These are phyloP conservation scores for Polypterus bichir DNA, from an alignment of 2,113 vertebrate species.

Conservation along the genomic window DNA sequence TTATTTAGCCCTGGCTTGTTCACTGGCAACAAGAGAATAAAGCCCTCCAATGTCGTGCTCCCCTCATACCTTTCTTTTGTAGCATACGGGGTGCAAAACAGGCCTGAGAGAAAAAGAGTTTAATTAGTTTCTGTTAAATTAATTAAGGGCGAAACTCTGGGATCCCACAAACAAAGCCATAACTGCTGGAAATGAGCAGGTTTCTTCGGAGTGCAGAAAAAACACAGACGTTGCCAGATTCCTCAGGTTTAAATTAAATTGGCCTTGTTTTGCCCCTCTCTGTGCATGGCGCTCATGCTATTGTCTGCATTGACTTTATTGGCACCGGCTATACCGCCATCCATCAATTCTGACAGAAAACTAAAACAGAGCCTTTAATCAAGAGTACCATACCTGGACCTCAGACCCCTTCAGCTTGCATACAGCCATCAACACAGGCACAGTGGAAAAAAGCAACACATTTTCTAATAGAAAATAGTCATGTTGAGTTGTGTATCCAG, in stretches of 20 bases:
- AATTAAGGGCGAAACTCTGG: slow-evolving; percentile 56
- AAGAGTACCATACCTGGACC: neutral
- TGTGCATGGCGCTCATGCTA: slow-evolving; percentile 19
- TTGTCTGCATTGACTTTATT: slow-evolving; percentile 41
- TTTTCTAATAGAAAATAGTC: no score
- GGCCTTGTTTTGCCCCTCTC: slow-evolving; percentile 20
- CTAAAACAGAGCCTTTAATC: slow-evolving; percentile 11
- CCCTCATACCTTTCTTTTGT: slow-evolving; percentile 49
- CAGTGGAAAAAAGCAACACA: no score
- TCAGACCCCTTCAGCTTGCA: no score
- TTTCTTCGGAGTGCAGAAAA: slow-evolving; percentile 27
- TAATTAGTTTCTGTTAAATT: slow-evolving; percentile 66
- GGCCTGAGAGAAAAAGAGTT: slow-evolving; percentile 48
- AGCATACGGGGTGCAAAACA: slow-evolving; percentile 33
- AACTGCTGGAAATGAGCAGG: slow-evolving; percentile 40
- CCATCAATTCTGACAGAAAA: slow-evolving; percentile 50
- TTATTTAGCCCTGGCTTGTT: slow-evolving; percentile 54
- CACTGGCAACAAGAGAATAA: slow-evolving; percentile 59
- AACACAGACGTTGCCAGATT: slow-evolving; percentile 34
- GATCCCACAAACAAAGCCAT: slow-evolving; percentile 46
- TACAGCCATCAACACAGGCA: no score
- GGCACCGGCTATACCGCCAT: slow-evolving; percentile 42
- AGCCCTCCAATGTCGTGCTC: slow-evolving; percentile 25
- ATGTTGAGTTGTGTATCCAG: no score
- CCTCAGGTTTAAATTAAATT: slow-evolving; percentile 58